These are phyloP conservation scores for Platycercus adscitus DNA, from an alignment of 2,113 vertebrate species.

Conservation along the genomic window DNA sequence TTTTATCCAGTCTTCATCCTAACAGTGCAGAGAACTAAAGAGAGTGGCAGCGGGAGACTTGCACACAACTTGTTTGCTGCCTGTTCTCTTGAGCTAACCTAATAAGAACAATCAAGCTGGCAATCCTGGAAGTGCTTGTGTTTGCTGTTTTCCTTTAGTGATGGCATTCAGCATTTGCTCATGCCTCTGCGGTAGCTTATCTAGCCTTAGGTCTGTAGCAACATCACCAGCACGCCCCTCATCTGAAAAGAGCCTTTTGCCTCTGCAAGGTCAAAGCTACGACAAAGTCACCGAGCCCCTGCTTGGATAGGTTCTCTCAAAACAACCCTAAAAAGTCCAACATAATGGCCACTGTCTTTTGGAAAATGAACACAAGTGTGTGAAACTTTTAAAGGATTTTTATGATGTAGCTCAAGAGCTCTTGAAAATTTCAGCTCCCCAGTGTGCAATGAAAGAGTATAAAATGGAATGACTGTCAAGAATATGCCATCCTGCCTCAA, in stretches of 20 bases:
- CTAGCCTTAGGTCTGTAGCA: not conserved
- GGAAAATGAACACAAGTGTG: slow-evolving; percentile 42
- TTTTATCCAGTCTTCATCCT: not conserved
- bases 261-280: not conserved
- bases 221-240: not conserved
- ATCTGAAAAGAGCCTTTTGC: not conserved
- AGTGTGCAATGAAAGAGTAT: slow-evolving; percentile 57
- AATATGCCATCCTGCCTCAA: slow-evolving; percentile 36
- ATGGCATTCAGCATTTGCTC: not conserved
- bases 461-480: slow-evolving; percentile 66
- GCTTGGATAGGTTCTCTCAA: not conserved
- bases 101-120: not conserved
- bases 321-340: slow-evolving; percentile 36
- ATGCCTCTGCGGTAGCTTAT: not conserved
- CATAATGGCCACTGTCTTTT: slow-evolving; percentile 26
- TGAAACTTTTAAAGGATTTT: slow-evolving; percentile 64
- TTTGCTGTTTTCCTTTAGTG: not conserved
- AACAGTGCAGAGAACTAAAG: not conserved
- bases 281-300: not conserved
- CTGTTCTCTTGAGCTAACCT: not conserved
- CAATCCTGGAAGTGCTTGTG: not conserved
- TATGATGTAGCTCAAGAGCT: slow-evolving; percentile 55
- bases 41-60: not conserved
- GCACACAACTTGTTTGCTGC: not conserved
- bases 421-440: slow-evolving; percentile 64